phyloP scores from a whole-genome alignment of 1,140 invertebrate genomes.

The Trichoplusia ni region DNA sequence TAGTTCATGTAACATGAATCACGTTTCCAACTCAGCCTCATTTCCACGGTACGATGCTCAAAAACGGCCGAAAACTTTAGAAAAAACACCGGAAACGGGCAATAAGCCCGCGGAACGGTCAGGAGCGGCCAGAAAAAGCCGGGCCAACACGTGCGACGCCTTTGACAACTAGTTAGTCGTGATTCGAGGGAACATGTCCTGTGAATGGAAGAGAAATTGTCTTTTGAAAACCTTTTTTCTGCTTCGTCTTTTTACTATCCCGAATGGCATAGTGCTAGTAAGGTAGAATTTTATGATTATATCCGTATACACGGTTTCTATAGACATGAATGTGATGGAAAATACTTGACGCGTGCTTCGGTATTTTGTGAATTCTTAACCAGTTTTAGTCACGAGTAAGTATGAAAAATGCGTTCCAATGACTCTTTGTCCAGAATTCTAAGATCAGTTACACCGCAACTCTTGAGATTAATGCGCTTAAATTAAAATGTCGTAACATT shows the following conservation, averaged over 20 bases:
- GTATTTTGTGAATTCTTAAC: no score
- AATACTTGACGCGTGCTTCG: no score
- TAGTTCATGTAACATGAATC: not conserved
- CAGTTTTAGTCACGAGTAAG: no score
- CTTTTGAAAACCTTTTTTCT: not conserved
- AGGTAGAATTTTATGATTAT: not conserved
- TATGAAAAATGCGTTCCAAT: no score
- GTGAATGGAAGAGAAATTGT: slow-evolving; percentile 32
- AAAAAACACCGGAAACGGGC: slow-evolving; percentile 22
- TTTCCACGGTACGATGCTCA: slow-evolving; percentile 53
- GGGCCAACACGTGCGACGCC: slow-evolving; percentile 36
- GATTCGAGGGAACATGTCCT: slow-evolving; percentile 42
- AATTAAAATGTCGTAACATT: slow-evolving; percentile 27
- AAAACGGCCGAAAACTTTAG: slow-evolving; percentile 42
- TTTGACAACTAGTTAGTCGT: slow-evolving; percentile 55
- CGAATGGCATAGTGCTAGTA: no score
- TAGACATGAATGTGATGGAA: no score
- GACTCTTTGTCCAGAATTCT: no score
- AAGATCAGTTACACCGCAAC: not conserved
- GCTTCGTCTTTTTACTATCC: not conserved
- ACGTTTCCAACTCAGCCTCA: slow-evolving; percentile 41
- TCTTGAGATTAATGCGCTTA: not conserved
- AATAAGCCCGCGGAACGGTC: slow-evolving; percentile 25
- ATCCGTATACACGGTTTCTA: not conserved
- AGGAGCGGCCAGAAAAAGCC: slow-evolving; percentile 39